These are phyloP conservation scores for Eleutherodactylus coqui DNA, from an alignment of 2,797 vertebrate species.

Conservation along the genomic window DNA sequence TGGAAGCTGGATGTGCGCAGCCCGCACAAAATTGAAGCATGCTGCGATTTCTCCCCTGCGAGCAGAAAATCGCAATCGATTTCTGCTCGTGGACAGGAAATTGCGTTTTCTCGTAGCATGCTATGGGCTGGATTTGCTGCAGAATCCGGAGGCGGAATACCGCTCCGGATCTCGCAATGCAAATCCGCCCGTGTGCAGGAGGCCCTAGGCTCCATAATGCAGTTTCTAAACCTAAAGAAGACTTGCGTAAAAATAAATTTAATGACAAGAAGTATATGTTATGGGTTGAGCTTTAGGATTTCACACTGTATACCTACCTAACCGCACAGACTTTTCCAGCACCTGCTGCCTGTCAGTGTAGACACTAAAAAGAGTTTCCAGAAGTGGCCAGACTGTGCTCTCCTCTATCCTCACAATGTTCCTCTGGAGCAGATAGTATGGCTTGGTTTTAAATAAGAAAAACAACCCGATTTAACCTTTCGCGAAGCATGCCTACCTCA, in stretches of 20 bases:
- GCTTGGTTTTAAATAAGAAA: conserved; percentile 29
- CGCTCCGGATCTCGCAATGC: no score
- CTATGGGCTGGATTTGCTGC: no score
- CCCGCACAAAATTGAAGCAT: no score
- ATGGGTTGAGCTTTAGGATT: background rate
- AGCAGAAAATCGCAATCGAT: no score
- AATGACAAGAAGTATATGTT: background rate
- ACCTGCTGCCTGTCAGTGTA: conserved; percentile 55
- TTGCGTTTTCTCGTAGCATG: no score
- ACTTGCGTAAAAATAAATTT: background rate
- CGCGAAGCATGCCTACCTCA: conserved; percentile 43
- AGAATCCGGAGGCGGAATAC: no score
- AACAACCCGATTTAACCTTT: conserved; percentile 61
- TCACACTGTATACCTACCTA: conserved; percentile 23
- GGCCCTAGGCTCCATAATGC: background rate
- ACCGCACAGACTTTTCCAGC: conserved; percentile 45
- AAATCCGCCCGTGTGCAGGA: no score
- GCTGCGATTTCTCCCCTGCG: no score
- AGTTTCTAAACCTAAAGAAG: background rate
- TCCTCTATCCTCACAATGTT: conserved; percentile 52
- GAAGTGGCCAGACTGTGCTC: conserved; percentile 39
- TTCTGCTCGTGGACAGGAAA: no score
- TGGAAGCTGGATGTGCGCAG: no score
- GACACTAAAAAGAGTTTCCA: conserved; percentile 47
- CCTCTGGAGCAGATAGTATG: conserved; percentile 40